Conservation (phyloP, 2,113 vertebrate species). For the Neomonachus schauinslandi region DNA sequence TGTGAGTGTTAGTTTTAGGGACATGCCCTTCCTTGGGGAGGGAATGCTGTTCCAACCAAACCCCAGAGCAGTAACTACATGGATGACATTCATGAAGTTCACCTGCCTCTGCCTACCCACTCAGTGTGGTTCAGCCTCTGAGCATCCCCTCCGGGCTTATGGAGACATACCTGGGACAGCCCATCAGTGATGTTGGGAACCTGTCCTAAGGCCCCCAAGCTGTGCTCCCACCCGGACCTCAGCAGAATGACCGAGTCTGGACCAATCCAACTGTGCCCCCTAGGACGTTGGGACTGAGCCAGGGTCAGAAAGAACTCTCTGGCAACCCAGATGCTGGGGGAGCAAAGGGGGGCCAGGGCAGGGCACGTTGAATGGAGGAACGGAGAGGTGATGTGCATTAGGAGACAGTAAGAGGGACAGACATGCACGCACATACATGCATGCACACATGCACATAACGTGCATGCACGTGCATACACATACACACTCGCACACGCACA, state of each 20-base stretch:
- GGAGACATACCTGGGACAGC: neutral
- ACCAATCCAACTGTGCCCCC: neutral
- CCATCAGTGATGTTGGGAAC: neutral
- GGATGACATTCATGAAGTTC: fast-evolving
- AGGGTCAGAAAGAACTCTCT: fast-evolving
- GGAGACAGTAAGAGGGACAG: neutral
- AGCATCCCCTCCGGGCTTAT: neutral
- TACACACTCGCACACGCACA: fast-evolving
- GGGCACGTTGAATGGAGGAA: fast-evolving
- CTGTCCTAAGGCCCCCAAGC: neutral
- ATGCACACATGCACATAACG: fast-evolving
- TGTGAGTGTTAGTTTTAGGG: fast-evolving
- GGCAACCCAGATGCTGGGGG: neutral
- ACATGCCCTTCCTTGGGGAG: neutral
- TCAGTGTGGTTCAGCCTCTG: neutral
- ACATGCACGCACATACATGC: fast-evolving
- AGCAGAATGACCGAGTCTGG: neutral
- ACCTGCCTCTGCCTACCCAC: neutral
- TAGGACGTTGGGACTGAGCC: neutral
- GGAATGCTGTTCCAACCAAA: fast-evolving
- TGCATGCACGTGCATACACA: too few species aligned
- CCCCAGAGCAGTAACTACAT: neutral
- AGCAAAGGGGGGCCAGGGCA: fast-evolving
- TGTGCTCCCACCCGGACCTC: too few species aligned
- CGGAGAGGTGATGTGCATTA: fast-evolving